These are phyloP conservation scores for Clarias gariepinus DNA, from an alignment of 2,113 vertebrate genomes.

Conservation along the genomic window DNA sequence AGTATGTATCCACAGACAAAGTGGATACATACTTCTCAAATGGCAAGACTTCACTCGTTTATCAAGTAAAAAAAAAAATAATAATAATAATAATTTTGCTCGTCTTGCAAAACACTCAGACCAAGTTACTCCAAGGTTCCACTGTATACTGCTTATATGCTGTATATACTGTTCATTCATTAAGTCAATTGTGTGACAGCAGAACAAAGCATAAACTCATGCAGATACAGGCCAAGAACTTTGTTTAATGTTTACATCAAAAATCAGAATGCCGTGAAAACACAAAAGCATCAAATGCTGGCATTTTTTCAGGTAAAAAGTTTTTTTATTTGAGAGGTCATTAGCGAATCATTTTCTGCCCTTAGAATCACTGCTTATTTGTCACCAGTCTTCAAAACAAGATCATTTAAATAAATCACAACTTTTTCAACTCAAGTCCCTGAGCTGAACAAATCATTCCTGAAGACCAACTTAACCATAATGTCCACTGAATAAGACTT, in stretches of 20 bases:
- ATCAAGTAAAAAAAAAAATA: no score
- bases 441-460: not conserved
- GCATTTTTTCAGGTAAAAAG: not conserved
- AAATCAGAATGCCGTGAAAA: not conserved
- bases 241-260: not conserved
- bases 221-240: not conserved
- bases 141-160: not conserved
- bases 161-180: not conserved
- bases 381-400: not conserved
- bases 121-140: no score
- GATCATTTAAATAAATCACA: not conserved
- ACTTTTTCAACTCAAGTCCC: not conserved
- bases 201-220: not conserved
- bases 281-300: not conserved
- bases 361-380: not conserved
- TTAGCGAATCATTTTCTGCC: not conserved
- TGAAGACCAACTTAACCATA: not conserved
- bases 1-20: no score
- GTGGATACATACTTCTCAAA: no score
- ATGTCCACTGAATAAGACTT: constrained; percentile 52
- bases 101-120: no score
- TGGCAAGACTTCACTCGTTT: no score
- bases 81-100: no score
- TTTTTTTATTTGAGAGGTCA: not conserved
- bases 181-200: not conserved